Evolutionary conservation across 92 coral and sea anemone species (phyloP), one percentile per base, ranked within the genome.

Genomic region (Epizoanthus scotinus): DNA sequence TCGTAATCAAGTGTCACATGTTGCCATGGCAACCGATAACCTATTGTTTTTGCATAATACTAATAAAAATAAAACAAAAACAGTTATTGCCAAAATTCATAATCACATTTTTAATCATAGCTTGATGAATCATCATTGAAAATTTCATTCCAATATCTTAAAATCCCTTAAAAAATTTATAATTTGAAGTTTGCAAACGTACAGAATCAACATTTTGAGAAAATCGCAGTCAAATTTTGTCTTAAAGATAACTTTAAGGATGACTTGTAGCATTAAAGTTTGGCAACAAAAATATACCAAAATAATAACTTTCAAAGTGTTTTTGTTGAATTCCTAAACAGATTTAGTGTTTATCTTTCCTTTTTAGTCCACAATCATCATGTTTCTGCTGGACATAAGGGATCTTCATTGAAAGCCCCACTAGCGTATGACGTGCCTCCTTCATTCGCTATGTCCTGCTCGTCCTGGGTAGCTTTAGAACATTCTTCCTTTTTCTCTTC

Each of bases 101-200:
- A 36, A 81, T 67, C 52, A 81, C 29, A 22, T 53, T 64, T 40
- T 81, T 31, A 60, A 67, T 42, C 70, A 67, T 61, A 36, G 66
- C 84, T 73, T 52, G 72, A 63, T 66, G 84, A 67, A 81, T 65
- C 70, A 81, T 65, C 74, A 49, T 73, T 66, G 84, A 65, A 81
- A 81, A 81, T 52, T 52, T 81, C 70, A 81, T 71, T 73, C 58
- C 70, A 40, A 81, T 81, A 66, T 71, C 77, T 81, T 31, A 81
- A 81, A 67, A 66, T 62, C 75, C 56, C 60, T 52, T 47, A 40
- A 60, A 53, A 67, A 67, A 67, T 62, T 81, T 20, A 67, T 67
- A 54, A 44, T 81, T 81, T 81, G 38, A 74, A 66, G 56, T 54
- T 54, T 58, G 56, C 36, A 6, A 19, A 42, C 80, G 54, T 53